These are phyloP conservation scores for Hoplostethus mediterraneus DNA, from an alignment of 2,797 vertebrate genomes.

Conservation along the genomic window DNA sequence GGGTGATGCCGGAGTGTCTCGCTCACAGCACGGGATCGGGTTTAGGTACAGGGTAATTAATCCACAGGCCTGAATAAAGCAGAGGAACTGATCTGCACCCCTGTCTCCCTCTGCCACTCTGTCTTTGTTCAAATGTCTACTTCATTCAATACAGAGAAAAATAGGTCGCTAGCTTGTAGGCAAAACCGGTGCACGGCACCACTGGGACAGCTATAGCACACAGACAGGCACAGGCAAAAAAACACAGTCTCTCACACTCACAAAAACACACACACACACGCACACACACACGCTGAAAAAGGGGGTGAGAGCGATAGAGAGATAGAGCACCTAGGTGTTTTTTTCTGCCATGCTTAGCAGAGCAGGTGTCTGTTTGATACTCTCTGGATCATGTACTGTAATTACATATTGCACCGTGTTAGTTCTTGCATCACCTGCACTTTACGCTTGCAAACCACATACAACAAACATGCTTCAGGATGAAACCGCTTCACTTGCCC, in stretches of 20 bases:
- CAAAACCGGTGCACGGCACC: slow-evolving; percentile 62
- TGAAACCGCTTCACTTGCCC: not conserved
- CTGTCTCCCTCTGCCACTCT: slow-evolving; percentile 14
- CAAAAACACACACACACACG: slow-evolving; percentile 5
- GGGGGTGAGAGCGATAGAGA: slow-evolving; percentile 29
- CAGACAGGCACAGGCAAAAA: slow-evolving; percentile 16
- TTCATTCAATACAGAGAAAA: slow-evolving; percentile 71
- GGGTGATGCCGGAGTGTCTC: slow-evolving; percentile 81
- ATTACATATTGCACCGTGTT: slow-evolving; percentile 32
- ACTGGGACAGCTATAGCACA: slow-evolving; percentile 57
- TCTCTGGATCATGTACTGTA: slow-evolving; percentile 33
- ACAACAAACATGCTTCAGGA: not conserved
- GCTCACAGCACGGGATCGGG: slow-evolving; percentile 80
- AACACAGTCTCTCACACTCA: not conserved
- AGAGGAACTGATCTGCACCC: slow-evolving; percentile 68
- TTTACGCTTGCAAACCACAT: not conserved
- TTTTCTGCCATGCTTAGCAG: slow-evolving; percentile 48
- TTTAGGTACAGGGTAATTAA: slow-evolving; percentile 85
- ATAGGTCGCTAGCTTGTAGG: slow-evolving; percentile 81
- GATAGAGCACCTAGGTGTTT: slow-evolving; percentile 53
- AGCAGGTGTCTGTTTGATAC: slow-evolving; percentile 61
- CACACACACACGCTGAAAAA: slow-evolving; percentile 9
- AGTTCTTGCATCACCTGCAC: slow-evolving; percentile 15
- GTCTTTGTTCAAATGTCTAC: slow-evolving; percentile 63
- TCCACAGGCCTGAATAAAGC: slow-evolving; percentile 80